Base-by-base conservation (phyloP, 64 coral and sea anemone genomes). In the Porites lutea region DNA sequence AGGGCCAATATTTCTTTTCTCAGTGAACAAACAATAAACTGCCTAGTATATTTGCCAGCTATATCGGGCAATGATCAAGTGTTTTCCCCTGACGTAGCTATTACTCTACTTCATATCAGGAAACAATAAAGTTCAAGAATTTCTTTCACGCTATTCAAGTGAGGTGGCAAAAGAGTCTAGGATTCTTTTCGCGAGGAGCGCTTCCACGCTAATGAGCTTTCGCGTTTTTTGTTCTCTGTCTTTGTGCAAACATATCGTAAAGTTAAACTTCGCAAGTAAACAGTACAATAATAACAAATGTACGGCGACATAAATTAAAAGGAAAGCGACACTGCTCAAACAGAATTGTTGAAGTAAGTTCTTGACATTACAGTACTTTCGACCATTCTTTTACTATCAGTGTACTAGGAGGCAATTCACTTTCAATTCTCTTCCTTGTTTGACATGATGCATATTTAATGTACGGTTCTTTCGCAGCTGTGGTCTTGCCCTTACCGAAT, bases 1-100 rank as follows among this genome's bases (percentile, higher is more conserved):
- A 65, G 79, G 81, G 81, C 81, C 81, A 68, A 84, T 84, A 84
- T 69, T 84, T 68, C 81, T 84, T 84, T 81, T 84, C 18, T 84
- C 63, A 52, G 52, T 9, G 62, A 21, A 49, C 81, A 84, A 84
- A 84, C 81, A 84, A 84, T 84, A 68, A 84, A 63, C 81, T 50
- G 45, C 63, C 27, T 37, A 1, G 64, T 84, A 68, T 84, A 52
- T 65, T 84, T 84, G 81, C 62, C 69, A 22, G 45, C 62, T 68
- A 84, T 84, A 84, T 84, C 81, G 62, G 52, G 81, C 19, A 84
- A 69, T 18, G 45, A 22, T 23, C 67, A 68, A 67, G 15, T 47
- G 51, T 51, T 65, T 65, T 69, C 18, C 63, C 52, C 44, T 84
- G 81, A 82, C 59, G 43, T 61, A 82, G 59, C 4, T 47, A 67